A percentile compares a stretch with the other conserved stretches of the same genome.
These are phyloP conservation scores for Callopanchax toddi DNA, from an alignment of 2,113 vertebrate species.

Conservation along the genomic window DNA sequence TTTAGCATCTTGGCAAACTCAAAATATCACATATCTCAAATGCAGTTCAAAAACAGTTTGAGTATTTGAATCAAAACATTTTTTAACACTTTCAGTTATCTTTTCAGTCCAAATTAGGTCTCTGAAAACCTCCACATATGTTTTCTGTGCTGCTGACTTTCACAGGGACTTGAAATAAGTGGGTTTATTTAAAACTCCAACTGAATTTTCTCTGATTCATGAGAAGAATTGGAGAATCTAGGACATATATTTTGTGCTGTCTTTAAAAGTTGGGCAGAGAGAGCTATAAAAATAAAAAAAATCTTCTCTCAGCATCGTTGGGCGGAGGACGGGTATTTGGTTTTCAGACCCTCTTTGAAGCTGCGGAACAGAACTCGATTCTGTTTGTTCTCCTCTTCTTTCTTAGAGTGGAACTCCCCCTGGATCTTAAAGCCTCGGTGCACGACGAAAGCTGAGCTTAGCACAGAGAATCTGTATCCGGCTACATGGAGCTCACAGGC, in stretches of 20 bases:
- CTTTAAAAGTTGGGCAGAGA: not conserved
- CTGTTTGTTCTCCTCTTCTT: conserved; percentile 89
- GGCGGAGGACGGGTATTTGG: conserved; percentile 85
- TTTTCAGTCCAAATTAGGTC: too few species aligned
- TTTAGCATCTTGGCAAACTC: too few species aligned
- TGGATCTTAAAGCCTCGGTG: conserved; percentile 90
- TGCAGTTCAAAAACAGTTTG: too few species aligned
- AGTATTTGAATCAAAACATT: too few species aligned
- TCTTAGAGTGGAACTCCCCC: conserved; percentile 87
- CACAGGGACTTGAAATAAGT: conserved; percentile 20
- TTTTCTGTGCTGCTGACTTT: conserved; percentile 26
- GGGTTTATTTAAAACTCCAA: conserved; percentile 7
- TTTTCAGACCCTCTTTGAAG: conserved; percentile 90
- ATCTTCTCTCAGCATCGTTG: conserved; percentile 84
- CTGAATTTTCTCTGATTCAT: too few species aligned
- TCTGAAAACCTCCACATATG: too few species aligned
- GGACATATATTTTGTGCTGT: conserved; percentile 1
- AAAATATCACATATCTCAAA: too few species aligned
- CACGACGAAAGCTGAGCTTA: conserved; percentile 89
- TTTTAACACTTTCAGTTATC: too few species aligned
- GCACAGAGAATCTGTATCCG: conserved; percentile 86
- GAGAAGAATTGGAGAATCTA: not conserved
- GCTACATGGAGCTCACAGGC: conserved; percentile 90
- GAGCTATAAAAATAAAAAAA: not conserved
- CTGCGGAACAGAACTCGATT: conserved; percentile 89